A percentile compares a stretch with the other conserved stretches of the same genome.
Conservation (phyloP, 2,888 invertebrate species). For the Chalcosyrphus nemorum region DNA sequence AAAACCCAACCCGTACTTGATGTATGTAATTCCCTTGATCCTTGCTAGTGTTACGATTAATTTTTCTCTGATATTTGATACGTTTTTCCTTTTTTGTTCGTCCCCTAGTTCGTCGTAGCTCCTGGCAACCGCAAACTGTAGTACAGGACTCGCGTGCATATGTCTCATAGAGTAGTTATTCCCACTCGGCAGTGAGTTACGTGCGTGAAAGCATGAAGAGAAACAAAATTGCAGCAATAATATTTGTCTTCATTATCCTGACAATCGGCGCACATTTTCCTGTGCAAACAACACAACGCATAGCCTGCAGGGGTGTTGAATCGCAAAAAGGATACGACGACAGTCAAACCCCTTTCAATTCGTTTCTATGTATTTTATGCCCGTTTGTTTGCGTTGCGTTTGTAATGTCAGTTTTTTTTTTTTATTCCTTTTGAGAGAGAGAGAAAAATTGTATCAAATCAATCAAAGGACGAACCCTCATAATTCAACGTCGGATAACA, state of each 20-base stretch:
- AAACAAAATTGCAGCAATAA: slow-evolving; percentile 59
- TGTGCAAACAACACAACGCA: slow-evolving; percentile 69
- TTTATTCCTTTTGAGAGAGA: too few relatives aligned
- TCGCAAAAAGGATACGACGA: slow-evolving; percentile 45
- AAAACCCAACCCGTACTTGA: neutral
- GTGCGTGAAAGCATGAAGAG: slow-evolving; percentile 42
- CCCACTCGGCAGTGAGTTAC: slow-evolving; percentile 18
- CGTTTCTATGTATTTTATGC: slow-evolving; percentile 28
- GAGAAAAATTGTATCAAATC: slow-evolving; percentile 68
- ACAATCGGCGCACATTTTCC: slow-evolving; percentile 68
- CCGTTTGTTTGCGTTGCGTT: slow-evolving; percentile 62
- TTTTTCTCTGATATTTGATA: slow-evolving; percentile 64
- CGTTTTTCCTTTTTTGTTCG: slow-evolving; percentile 31
- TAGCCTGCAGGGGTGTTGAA: slow-evolving; percentile 66
- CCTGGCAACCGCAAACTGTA: slow-evolving; percentile 40
- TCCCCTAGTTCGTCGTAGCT: too few relatives aligned
- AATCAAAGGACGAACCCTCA: slow-evolving; percentile 71
- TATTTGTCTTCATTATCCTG: slow-evolving; percentile 71
- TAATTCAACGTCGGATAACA: slow-evolving; percentile 70
- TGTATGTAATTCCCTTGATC: slow-evolving; percentile 38
- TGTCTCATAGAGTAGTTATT: slow-evolving; percentile 33
- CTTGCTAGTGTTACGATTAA: slow-evolving; percentile 43
- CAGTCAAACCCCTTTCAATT: slow-evolving; percentile 45
- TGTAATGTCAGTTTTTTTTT: slow-evolving; percentile 45
- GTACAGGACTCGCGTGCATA: slow-evolving; percentile 37